phyloP scores from a whole-genome alignment of 2,113 vertebrate genomes.

The Columba janthina region DNA sequence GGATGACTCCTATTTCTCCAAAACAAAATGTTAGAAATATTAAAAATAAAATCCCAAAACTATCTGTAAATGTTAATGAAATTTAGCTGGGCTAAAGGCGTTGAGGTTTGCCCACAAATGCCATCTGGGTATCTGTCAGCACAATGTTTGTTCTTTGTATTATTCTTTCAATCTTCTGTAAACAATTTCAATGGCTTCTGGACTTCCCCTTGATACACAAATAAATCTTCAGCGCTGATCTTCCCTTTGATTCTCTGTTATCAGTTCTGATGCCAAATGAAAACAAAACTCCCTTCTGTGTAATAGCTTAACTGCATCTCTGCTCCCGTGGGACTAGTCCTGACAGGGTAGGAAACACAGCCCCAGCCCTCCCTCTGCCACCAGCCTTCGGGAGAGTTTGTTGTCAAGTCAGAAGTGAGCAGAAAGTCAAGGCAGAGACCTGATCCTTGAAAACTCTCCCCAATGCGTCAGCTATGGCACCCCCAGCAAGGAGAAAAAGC shows the following conservation, averaged over 20 bases:
- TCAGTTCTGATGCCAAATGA: conserved; percentile 35
- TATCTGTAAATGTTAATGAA: not conserved
- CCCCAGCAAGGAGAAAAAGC: not conserved
- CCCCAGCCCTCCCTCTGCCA: not conserved
- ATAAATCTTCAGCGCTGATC: not conserved
- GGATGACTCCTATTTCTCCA: not conserved
- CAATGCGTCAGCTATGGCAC: not conserved
- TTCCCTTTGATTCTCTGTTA: not conserved
- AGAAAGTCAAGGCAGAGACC: not conserved
- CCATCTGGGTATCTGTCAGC: not conserved
- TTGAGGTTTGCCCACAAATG: not conserved
- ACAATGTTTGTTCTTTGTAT: not conserved
- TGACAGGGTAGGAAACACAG: not conserved
- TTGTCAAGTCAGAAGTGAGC: not conserved
- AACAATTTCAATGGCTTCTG: conserved; percentile 38
- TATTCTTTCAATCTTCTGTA: conserved; percentile 39
- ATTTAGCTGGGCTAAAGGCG: not conserved
- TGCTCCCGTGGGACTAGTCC: not conserved
- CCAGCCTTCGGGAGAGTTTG: not conserved
- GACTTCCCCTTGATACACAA: conserved; percentile 46
- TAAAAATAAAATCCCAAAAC: not conserved
- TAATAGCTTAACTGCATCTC: not conserved
- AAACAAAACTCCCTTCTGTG: conserved; percentile 30
- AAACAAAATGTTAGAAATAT: not conserved
- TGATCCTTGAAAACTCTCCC: conserved; percentile 6